Conservation (phyloP, 1,140 invertebrate genomes). For the Euglossa dilemma region DNA sequence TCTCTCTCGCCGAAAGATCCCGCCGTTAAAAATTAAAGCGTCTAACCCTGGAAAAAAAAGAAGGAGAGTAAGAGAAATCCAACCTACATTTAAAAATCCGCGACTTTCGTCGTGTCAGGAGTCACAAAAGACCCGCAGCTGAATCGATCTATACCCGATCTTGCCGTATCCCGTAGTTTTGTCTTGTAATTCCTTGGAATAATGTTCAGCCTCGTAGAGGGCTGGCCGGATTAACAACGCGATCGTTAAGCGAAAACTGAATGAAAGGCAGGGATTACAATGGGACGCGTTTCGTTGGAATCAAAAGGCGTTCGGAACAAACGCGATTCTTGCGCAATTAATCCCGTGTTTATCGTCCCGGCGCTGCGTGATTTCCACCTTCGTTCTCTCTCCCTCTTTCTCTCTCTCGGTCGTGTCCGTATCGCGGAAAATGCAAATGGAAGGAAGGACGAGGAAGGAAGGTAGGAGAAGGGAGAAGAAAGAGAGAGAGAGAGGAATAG, state of each 20-base stretch:
- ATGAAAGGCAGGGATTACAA: slow-evolving; percentile 23
- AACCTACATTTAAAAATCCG: too few relatives aligned
- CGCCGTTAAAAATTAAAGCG: too few relatives aligned
- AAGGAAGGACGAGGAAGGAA: background rate
- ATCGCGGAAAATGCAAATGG: background rate
- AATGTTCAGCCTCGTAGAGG: background rate
- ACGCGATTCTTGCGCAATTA: slow-evolving; percentile 18
- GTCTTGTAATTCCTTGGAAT: slow-evolving; percentile 14
- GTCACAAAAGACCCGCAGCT: too few relatives aligned
- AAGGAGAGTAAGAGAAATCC: too few relatives aligned
- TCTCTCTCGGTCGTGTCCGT: too few relatives aligned
- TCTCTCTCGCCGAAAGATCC: too few relatives aligned
- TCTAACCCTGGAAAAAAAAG: too few relatives aligned
- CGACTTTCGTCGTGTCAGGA: too few relatives aligned
- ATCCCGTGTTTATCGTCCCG: slow-evolving; percentile 8
- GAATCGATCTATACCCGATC: too few relatives aligned
- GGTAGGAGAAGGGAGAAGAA: too few relatives aligned
- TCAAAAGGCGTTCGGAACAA: slow-evolving; percentile 7
- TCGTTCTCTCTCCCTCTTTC: fast-evolving
- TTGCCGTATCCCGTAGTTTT: background rate
- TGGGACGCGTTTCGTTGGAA: slow-evolving; percentile 2
- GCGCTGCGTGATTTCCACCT: background rate
- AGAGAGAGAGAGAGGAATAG: background rate
- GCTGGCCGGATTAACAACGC: slow-evolving; percentile 16
- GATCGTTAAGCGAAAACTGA: slow-evolving; percentile 12